Evolutionary conservation across 1,140 invertebrate species (phyloP).

Genomic region (Cataglyphis hispanica): DNA sequence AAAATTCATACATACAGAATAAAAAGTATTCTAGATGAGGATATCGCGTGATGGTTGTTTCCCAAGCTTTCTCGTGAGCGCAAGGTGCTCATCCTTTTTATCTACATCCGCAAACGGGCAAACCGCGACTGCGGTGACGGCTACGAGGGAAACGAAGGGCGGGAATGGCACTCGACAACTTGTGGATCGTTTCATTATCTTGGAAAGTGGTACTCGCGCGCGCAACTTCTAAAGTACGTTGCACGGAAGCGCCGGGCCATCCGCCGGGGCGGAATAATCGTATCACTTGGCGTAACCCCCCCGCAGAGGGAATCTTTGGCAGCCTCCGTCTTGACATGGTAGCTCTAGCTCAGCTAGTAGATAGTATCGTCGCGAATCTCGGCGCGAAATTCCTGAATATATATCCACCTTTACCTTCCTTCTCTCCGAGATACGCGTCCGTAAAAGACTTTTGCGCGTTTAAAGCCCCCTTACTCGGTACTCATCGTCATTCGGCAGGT

Average conservation of each 20-base stretch:
- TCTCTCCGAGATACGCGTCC: background rate
- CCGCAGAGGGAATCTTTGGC: conserved; percentile 63
- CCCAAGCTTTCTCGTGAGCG: background rate
- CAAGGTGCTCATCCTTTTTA: conserved; percentile 34
- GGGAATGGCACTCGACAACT: conserved; percentile 77
- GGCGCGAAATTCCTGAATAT: conserved; percentile 60
- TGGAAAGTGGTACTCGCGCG: conserved; percentile 76
- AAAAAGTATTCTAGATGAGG: background rate
- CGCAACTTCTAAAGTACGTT: conserved; percentile 81
- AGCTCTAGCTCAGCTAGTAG: conserved; percentile 47
- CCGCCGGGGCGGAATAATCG: conserved; percentile 80
- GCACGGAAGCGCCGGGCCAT: conserved; percentile 76
- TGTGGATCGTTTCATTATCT: conserved; percentile 84
- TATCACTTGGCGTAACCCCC: conserved; percentile 72
- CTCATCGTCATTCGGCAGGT: conserved; percentile 33
- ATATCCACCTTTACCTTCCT: conserved; percentile 26
- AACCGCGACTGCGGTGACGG: background rate
- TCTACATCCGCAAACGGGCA: conserved; percentile 13
- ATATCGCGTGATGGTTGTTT: background rate
- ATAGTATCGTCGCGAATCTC: conserved; percentile 57
- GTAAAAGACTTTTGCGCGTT: conserved; percentile 30
- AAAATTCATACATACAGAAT: background rate
- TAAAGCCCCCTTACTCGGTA: background rate
- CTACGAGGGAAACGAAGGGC: background rate
- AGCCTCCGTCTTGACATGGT: conserved; percentile 69